Base-by-base conservation (phyloP, 2,797 vertebrate species). In the Lagodon rhomboides region DNA sequence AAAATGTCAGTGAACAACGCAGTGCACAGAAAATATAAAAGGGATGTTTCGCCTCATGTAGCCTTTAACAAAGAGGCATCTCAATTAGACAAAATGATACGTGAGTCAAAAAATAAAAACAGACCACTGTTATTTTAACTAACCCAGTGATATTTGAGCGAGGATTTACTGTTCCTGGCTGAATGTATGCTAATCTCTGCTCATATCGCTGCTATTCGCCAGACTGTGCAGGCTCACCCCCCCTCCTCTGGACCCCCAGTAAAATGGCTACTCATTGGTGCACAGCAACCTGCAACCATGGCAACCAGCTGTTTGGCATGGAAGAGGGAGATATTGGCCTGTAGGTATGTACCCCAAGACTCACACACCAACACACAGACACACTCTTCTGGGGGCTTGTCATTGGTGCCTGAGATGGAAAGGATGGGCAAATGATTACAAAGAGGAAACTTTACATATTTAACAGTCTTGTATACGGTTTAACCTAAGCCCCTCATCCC, bases 271-370 rank as follows among this genome's bases (percentile, higher is more conserved):
- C 73, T 63, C 77, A 92, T 92, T 92, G 89, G 92, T 75, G 74
- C 62, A 20, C 50, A 74, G 82, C 76, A 82, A 83, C 62, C 73
- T 61, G 92, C 75, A 87, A 80, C 93, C 90, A 92, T 92, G 88
- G 91, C 80, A 94, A 94, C 93, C 93, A 92, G 93, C 89, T 92
- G 93, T 93, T 94, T 92, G 85, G 83, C 79, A 79, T 60, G 69
- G 64, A 73, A 73, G 55, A 64, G 68, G 47, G 76, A 73, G 76
- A 76, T 56, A 27, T 44, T 80, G 70, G 80, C 86, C 87, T 79
- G 71, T 64, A 82, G 83, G 85, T 91, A 81, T 66, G 44, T 51
- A 38, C 62, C 23, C 12, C 12, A 11, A 75, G 22, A 61, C 41
- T 62, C 10, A 22, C 64, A 79, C 51, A 55, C 76, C 80, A 27